Base-by-base conservation (phyloP, 2,797 vertebrate genomes). In the Hippoglossus hippoglossus region DNA sequence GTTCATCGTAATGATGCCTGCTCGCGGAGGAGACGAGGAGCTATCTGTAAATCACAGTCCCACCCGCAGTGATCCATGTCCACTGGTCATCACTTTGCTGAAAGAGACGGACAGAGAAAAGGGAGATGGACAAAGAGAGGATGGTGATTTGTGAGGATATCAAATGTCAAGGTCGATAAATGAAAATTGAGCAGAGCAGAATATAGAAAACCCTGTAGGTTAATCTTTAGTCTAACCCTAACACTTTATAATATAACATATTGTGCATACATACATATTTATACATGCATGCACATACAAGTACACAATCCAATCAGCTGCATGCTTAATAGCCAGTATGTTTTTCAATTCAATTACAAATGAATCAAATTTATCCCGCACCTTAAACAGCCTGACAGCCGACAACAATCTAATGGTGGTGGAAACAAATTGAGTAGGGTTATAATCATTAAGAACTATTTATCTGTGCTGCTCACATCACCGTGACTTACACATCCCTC, bases 381-480 rank as follows among this genome's bases (percentile, higher is more conserved):
- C 18, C 67, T 81, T 89, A 75, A 91, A 89, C 68, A 84, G 77
- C 41, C 70, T 77, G 88, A 92, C 85, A 59, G 82, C 80, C 49
- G 89, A 89, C 90, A 90, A 91, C 88, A 77, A 91, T 91, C 89
- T 89, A 91, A 91, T 84, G 83, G 90, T 85, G 21, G 7, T 18
- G 67, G 60, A 88, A 91, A 89, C 92, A 88, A 93, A 92, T 89
- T 83, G 81, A 87, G 47, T 59, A 28, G 68, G 79, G 73, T 81
- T 88, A 86, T 78, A 85, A 92, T 75, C 89, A 90, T 92, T 93
- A 90, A 77, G 61, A 75, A 65, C 75, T 60, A 90, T 91, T 89
- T 82, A 90, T 91, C 80, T 73, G 68, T 1, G 3, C 56, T 77
- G 63, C 66, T 25, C 15, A 68, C 67, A 80, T 53, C 46, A 13